phyloP scores from a whole-genome alignment of 1,140 invertebrate genomes.

The Magallana ariakensis region DNA sequence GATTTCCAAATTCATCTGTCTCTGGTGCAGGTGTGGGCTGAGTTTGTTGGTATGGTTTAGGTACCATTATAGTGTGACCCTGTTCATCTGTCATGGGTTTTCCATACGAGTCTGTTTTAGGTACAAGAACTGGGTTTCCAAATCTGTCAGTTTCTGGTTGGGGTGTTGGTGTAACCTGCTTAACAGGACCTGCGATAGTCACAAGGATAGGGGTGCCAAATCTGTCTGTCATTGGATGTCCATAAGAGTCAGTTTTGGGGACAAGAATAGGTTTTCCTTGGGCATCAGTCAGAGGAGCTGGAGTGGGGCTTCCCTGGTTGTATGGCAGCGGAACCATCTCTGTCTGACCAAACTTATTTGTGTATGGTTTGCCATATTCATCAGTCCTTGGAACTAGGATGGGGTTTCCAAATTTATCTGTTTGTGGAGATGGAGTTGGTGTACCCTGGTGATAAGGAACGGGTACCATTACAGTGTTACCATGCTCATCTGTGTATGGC shows the following conservation, averaged over 20 bases:
- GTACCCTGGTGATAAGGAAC: neutral
- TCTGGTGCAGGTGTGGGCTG: constrained; percentile 42
- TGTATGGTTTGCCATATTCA: constrained; percentile 45
- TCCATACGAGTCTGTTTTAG: constrained; percentile 38
- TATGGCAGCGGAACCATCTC: neutral
- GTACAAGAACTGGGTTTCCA: constrained; percentile 34
- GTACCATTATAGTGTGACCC: constrained; percentile 10
- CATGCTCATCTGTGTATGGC: constrained; percentile 36
- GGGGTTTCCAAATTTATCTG: constrained; percentile 50
- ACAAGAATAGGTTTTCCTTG: constrained; percentile 41
- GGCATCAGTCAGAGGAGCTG: constrained; percentile 39
- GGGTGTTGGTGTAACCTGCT: constrained; percentile 41
- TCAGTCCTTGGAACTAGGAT: constrained; percentile 39
- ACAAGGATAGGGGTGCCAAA: neutral
- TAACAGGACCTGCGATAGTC: neutral
- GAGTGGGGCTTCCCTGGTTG: constrained; percentile 21
- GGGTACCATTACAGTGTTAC: neutral
- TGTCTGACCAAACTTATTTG: neutral
- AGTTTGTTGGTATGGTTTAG: constrained; percentile 32
- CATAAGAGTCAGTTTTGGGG: constrained; percentile 11
- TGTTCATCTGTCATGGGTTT: constrained; percentile 39
- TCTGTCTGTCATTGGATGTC: neutral
- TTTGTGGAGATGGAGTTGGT: constrained; percentile 44
- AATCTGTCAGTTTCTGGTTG: constrained; percentile 38
- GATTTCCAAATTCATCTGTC: constrained; percentile 44